Evolutionary conservation across 2,888 invertebrate genomes (phyloP).

Genomic region (Lithophane ornitopus): DNA sequence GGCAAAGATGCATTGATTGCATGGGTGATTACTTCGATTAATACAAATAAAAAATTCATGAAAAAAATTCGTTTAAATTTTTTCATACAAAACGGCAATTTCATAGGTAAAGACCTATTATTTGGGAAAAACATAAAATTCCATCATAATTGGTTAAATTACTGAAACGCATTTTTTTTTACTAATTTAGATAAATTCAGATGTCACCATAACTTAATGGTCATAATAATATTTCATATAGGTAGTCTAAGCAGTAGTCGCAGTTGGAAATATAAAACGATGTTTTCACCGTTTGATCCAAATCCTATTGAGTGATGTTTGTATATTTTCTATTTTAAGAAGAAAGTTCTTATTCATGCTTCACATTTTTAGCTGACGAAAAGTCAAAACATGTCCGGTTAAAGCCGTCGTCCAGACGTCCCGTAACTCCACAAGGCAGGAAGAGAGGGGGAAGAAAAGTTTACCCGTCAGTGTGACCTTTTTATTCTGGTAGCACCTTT

Average conservation of each 20-base stretch:
- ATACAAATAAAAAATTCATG: too few relatives aligned
- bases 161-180: not conserved
- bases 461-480: conserved; percentile 28
- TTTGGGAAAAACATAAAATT: not conserved
- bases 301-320: conserved; percentile 6
- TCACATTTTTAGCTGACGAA: conserved; percentile 31
- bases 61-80: too few relatives aligned
- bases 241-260: not conserved
- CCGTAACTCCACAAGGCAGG: not conserved
- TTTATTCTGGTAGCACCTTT: conserved; percentile 35
- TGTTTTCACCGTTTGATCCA: not conserved
- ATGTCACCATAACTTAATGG: not conserved
- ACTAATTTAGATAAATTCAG: not conserved
- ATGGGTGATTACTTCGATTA: too few relatives aligned
- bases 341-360: not conserved
- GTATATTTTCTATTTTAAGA: conserved; percentile 1
- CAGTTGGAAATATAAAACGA: not conserved
- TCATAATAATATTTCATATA: not conserved
- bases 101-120: too few relatives aligned
- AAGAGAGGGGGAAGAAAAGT: conserved; percentile 15
- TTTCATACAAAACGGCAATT: too few relatives aligned
- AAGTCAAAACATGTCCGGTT: conserved; percentile 26
- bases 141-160: not conserved
- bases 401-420: conserved; percentile 27
- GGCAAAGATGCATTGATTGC: too few relatives aligned